Percentiles rank a stretch among this genome's conserved stretches.
Evolutionary conservation across 2,113 vertebrate genomes (phyloP).

Genomic region (Calonectris borealis): DNA sequence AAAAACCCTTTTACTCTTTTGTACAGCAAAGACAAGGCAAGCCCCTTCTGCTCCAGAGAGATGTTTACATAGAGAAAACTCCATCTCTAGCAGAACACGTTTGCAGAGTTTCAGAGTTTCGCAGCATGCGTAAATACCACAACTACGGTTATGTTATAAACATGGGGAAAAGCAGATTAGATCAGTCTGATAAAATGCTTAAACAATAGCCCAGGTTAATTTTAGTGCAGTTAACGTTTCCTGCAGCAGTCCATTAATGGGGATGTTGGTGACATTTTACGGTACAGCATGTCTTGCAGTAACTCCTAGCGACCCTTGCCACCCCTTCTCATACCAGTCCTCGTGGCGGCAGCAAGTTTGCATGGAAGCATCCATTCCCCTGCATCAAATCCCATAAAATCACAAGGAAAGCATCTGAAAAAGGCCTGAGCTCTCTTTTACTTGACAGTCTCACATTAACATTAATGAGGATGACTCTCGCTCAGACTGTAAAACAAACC

Average conservation of each 20-base stretch:
- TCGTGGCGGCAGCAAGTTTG: neutral
- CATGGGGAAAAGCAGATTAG: neutral
- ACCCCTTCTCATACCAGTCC: neutral
- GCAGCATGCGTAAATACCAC: neutral
- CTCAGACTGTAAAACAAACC: slow-evolving; percentile 35
- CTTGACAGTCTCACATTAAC: neutral
- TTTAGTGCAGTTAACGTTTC: neutral
- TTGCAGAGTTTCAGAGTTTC: neutral
- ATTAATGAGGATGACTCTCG: neutral
- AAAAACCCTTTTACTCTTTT: neutral
- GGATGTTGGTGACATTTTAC: neutral
- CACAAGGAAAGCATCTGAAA: neutral
- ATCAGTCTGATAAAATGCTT: neutral
- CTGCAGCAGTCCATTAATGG: neutral
- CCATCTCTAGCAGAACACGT: accelerated
- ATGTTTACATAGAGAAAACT: neutral
- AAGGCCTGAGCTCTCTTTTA: neutral
- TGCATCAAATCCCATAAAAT: neutral
- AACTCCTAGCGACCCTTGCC: neutral
- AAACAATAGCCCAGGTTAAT: neutral
- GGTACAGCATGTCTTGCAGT: neutral
- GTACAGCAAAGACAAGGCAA: neutral
- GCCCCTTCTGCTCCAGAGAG: neutral
- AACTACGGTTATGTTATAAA: neutral
- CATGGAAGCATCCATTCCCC: neutral